These are phyloP conservation scores for Heliothis virescens DNA, from an alignment of 1,140 invertebrate genomes.

Conservation along the genomic window DNA sequence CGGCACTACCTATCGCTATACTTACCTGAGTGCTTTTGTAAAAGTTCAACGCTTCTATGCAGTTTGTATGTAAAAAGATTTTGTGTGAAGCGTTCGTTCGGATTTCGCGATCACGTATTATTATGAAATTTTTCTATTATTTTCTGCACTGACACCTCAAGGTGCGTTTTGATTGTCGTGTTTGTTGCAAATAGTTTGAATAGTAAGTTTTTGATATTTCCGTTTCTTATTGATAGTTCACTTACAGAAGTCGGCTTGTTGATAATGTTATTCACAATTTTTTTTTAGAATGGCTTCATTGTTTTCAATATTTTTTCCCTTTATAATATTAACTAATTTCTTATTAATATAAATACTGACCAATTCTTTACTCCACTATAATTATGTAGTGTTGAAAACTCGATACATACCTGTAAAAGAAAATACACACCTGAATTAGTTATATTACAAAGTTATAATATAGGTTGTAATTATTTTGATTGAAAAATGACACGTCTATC, in stretches of 20 bases:
- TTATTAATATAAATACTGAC: not conserved
- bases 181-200: slow-evolving; percentile 1
- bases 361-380: not conserved
- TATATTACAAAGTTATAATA: not conserved
- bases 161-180: slow-evolving; percentile 53
- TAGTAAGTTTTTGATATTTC: slow-evolving; percentile 7
- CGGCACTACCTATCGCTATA: slow-evolving; percentile 79
- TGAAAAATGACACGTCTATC: not conserved
- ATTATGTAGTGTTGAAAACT: not conserved
- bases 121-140: slow-evolving; percentile 52
- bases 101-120: slow-evolving; percentile 60
- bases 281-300: no score
- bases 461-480: no score
- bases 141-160: slow-evolving; percentile 48
- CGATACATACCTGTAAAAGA: slow-evolving; percentile 61
- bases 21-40: slow-evolving; percentile 85
- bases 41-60: slow-evolving; percentile 82
- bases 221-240: slow-evolving; percentile 15
- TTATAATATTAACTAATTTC: not conserved
- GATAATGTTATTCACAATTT: no score
- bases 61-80: slow-evolving; percentile 80
- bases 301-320: no score
- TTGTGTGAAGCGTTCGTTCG: slow-evolving; percentile 71
- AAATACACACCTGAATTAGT: slow-evolving; percentile 29
- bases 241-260: not conserved